A percentile compares a stretch with the other conserved stretches of the same genome.
phyloP scores from a whole-genome alignment of 2,797 vertebrate species.

The Mionectes olivaceus region DNA sequence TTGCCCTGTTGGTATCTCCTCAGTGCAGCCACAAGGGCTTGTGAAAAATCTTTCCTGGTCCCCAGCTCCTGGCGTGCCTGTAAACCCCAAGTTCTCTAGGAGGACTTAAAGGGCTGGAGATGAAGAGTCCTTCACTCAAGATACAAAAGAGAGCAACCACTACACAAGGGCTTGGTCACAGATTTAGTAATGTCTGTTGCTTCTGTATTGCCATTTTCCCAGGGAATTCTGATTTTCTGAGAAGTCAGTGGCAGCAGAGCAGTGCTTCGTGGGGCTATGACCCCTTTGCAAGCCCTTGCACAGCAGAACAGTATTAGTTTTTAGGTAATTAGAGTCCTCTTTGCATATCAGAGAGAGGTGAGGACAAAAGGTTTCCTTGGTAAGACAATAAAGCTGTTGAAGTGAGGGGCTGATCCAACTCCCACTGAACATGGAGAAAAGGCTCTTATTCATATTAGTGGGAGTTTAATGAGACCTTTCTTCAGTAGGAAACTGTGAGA shows the following conservation, averaged over 20 bases:
- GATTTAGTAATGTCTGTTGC: not conserved
- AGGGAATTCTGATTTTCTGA: not conserved
- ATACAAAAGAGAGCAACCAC: not conserved
- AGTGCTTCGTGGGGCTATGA: not conserved
- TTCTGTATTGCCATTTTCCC: not conserved
- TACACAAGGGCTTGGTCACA: not conserved
- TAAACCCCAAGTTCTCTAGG: not conserved
- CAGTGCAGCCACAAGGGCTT: not conserved
- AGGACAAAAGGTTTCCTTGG: slow-evolving; percentile 36
- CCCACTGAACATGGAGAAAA: slow-evolving; percentile 31
- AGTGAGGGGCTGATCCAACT: slow-evolving; percentile 32
- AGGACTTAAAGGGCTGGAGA: not conserved
- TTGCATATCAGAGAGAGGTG: slow-evolving; percentile 32
- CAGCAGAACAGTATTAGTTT: not conserved
- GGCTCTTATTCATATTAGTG: slow-evolving; percentile 18
- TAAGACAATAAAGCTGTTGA: slow-evolving; percentile 37
- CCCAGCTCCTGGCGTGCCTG: not conserved
- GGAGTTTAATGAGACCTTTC: slow-evolving; percentile 46
- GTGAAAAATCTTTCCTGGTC: not conserved
- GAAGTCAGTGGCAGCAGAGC: not conserved
- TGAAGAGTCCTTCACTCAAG: not conserved
- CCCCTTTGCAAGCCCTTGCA: not conserved
- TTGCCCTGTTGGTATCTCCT: not conserved
- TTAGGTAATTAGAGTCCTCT: not conserved
- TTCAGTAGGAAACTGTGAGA: slow-evolving; percentile 60